Conservation (phyloP, 2,888 invertebrate genomes). For the Nebria brevicollis region DNA sequence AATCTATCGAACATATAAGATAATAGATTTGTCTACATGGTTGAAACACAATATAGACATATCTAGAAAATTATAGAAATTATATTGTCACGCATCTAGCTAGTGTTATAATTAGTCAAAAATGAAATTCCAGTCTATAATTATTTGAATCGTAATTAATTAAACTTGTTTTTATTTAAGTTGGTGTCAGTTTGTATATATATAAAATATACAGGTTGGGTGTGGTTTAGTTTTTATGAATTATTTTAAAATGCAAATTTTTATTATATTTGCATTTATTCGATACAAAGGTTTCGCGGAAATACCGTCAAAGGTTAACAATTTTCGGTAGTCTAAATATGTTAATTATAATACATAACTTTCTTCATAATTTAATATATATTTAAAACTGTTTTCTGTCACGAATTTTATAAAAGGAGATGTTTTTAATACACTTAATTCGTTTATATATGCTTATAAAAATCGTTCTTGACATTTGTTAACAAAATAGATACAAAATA, state of each 20-base stretch:
- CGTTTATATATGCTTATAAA: too few species aligned
- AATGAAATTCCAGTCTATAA: background rate
- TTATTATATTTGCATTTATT: background rate
- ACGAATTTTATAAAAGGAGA: too few species aligned
- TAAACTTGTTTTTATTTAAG: background rate
- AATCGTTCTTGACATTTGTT: too few species aligned
- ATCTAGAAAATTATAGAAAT: background rate
- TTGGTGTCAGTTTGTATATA: background rate
- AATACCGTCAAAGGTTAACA: background rate
- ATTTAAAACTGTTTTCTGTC: too few species aligned
- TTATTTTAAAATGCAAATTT: background rate
- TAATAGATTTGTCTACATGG: background rate
- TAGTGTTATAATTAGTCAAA: background rate
- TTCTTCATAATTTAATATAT: background rate
- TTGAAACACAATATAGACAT: background rate
- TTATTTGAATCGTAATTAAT: background rate
- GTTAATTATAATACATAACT: background rate
- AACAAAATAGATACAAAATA: too few species aligned
- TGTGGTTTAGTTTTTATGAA: background rate
- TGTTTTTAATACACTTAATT: too few species aligned
- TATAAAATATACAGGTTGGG: background rate
- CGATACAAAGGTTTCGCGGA: background rate
- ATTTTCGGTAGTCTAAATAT: background rate
- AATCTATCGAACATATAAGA: too few species aligned
- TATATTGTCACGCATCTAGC: background rate